A percentile compares a stretch with the other conserved stretches of the same genome.
phyloP scores from a whole-genome alignment of 2,113 vertebrate genomes.

The cat (Felis catus) region DNA sequence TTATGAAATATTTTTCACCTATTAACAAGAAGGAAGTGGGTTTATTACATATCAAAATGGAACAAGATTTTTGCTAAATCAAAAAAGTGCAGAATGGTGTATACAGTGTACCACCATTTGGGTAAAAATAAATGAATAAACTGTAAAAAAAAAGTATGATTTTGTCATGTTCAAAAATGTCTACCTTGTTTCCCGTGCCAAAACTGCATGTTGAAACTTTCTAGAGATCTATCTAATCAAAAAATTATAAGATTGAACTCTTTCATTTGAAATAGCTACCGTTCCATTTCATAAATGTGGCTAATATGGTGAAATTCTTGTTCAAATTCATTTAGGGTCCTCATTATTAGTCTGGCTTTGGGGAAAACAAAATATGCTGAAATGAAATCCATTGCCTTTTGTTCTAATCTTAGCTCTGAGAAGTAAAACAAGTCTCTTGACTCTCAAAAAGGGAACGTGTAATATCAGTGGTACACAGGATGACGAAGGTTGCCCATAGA shows the following conservation, averaged over 20 bases:
- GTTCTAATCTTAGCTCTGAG: not conserved
- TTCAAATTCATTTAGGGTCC: not conserved
- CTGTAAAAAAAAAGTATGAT: not conserved
- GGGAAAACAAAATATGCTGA: not conserved
- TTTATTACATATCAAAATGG: slow-evolving; percentile 4
- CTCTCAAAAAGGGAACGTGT: not conserved
- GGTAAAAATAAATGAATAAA: not conserved
- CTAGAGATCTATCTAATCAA: not conserved
- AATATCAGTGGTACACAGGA: not conserved
- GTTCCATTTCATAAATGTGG: not conserved
- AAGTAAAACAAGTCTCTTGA: not conserved
- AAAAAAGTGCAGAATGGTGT: not conserved
- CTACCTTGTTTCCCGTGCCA: not conserved
- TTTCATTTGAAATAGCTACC: not conserved
- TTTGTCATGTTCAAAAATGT: not conserved
- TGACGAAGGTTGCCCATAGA: not conserved
- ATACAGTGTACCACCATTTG: not conserved
- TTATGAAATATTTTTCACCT: slow-evolving; percentile 19
- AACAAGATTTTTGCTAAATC: not conserved
- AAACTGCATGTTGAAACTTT: not conserved
- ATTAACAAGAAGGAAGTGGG: slow-evolving; percentile 3
- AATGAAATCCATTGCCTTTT: not conserved
- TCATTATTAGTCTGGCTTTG: not conserved
- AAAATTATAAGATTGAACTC: not conserved
- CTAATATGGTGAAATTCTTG: not conserved